These are phyloP conservation scores for Bubalus kerabau DNA, from an alignment of 2,113 vertebrate genomes.

Conservation along the genomic window DNA sequence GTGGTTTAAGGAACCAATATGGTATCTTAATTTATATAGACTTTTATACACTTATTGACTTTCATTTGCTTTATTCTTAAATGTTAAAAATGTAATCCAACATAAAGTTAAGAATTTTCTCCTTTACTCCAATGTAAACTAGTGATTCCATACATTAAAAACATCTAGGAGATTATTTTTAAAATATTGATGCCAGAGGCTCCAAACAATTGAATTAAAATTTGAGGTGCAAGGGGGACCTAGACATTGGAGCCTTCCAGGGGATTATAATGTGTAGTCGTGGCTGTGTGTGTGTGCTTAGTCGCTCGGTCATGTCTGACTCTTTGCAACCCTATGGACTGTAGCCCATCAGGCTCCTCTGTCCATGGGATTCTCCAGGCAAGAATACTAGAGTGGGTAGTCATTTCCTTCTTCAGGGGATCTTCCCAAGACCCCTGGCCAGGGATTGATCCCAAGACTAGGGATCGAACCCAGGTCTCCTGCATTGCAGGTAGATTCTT, in stretches of 20 bases:
- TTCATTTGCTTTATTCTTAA: constrained; percentile 17
- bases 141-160: neutral
- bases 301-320: neutral
- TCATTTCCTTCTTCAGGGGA: neutral
- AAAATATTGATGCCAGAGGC: neutral
- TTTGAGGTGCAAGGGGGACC: neutral
- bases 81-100: neutral
- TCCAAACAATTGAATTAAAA: neutral
- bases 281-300: neutral
- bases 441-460: neutral
- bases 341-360: neutral
- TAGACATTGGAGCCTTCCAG: neutral
- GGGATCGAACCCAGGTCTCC: neutral
- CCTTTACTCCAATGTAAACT: neutral
- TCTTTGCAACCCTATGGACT: neutral
- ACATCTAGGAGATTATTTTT: neutral
- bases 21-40: constrained; percentile 73
- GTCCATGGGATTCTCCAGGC: neutral
- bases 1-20: constrained; percentile 93
- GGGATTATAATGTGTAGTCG: neutral
- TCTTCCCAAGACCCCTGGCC: neutral
- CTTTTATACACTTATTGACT: neutral
- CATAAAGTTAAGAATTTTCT: neutral
- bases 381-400: neutral
- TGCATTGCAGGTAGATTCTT: neutral